Evolutionary conservation across 2,888 invertebrate species (phyloP).

Genomic region (Habrosyne pyritoides): DNA sequence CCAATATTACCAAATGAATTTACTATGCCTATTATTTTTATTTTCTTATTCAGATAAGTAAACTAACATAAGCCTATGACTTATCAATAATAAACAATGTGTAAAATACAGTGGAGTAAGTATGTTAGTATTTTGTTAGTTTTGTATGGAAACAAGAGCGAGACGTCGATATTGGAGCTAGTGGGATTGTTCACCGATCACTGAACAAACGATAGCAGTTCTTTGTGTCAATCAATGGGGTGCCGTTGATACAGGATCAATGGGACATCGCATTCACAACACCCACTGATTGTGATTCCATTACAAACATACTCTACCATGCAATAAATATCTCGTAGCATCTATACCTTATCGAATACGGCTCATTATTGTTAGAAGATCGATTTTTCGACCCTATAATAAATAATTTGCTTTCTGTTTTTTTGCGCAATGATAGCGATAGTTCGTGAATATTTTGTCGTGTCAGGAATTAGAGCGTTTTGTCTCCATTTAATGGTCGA

Average conservation of each 20-base stretch:
- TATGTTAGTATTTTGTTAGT: neutral
- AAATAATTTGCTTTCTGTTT: constrained; percentile 34
- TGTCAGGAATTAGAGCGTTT: constrained; percentile 78
- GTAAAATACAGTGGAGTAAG: neutral
- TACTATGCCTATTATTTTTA: constrained; percentile 18
- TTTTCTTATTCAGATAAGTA: constrained; percentile 10
- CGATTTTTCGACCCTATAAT: constrained; percentile 23
- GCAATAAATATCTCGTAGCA: constrained; percentile 12
- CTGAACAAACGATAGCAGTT: constrained; percentile 69
- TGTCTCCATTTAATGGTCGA: constrained; percentile 79
- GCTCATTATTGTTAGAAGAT: constrained; percentile 24
- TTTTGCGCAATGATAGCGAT: constrained; percentile 81
- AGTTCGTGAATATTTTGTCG: constrained; percentile 78
- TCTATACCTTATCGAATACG: constrained; percentile 29
- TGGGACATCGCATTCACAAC: constrained; percentile 61
- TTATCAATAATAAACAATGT: neutral
- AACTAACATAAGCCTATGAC: neutral
- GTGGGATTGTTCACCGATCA: constrained; percentile 70
- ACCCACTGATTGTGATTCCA: constrained; percentile 43
- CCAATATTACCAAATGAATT: neutral
- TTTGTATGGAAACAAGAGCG: constrained; percentile 34
- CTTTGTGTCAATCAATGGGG: constrained; percentile 78
- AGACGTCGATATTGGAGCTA: constrained; percentile 56
- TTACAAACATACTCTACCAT: constrained; percentile 31
- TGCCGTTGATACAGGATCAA: constrained; percentile 76